Conservation (phyloP, 2,113 vertebrate genomes). For the Polypterus bichir region DNA sequence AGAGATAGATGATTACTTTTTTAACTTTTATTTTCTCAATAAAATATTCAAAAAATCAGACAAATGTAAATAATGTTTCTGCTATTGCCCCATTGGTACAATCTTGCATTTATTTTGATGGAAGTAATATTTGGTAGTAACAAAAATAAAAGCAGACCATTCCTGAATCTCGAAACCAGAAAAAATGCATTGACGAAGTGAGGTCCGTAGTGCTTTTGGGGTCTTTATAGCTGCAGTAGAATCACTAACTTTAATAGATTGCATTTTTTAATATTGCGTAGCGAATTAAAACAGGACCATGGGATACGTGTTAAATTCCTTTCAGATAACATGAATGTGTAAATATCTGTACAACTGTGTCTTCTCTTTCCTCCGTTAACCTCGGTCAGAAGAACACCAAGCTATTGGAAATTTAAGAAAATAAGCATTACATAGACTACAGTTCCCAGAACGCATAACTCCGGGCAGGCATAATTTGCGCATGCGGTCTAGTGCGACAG, state of each 20-base stretch:
- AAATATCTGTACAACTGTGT: background rate
- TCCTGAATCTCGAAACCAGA: too few relatives aligned
- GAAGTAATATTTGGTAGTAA: too few relatives aligned
- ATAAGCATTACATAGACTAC: background rate
- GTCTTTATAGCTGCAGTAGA: too few relatives aligned
- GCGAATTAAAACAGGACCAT: background rate
- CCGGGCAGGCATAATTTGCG: background rate
- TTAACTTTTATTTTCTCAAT: too few relatives aligned
- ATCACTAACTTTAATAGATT: background rate
- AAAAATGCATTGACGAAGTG: too few relatives aligned
- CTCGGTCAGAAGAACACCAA: background rate
- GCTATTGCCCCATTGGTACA: too few relatives aligned
- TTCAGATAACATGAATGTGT: background rate
- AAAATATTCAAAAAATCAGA: too few relatives aligned
- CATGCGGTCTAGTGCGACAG: background rate
- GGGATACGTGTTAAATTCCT: background rate
- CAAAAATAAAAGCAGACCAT: too few relatives aligned
- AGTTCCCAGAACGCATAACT: background rate
- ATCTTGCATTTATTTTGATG: too few relatives aligned
- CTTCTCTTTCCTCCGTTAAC: background rate
- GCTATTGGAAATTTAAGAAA: background rate
- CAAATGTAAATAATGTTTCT: too few relatives aligned
- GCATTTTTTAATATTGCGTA: background rate
- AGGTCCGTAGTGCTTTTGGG: too few relatives aligned
- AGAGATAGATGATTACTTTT: too few relatives aligned